Percentiles rank a stretch among this genome's conserved stretches.
phyloP scores from a whole-genome alignment of 1,140 invertebrate genomes.

The Thereuonema tuberculata region DNA sequence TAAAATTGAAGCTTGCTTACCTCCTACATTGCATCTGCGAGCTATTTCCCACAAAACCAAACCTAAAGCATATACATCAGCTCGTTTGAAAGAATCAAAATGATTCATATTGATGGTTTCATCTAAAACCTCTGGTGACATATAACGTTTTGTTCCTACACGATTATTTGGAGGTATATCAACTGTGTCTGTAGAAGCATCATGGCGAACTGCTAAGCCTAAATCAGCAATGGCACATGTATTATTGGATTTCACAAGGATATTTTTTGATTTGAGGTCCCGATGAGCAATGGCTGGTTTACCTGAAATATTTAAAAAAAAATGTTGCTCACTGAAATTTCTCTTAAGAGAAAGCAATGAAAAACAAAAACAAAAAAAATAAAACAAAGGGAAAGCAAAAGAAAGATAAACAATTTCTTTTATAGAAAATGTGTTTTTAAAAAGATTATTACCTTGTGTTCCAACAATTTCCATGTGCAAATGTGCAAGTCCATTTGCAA shows the following conservation, averaged over 20 bases:
- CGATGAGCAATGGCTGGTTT: conserved; percentile 94
- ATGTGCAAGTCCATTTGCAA: conserved; percentile 84
- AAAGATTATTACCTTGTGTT: conserved; percentile 59
- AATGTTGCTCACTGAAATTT: no score
- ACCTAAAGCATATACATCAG: conserved; percentile 90
- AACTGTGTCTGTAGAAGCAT: conserved; percentile 71
- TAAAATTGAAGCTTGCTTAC: no score
- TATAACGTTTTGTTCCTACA: conserved; percentile 89
- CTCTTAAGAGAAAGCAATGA: no score
- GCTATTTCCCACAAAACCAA: conserved; percentile 90
- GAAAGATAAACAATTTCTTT: no score
- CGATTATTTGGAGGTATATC: conserved; percentile 84
- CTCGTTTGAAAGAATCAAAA: conserved; percentile 88
- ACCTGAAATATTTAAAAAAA: no score
- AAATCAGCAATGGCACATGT: conserved; percentile 92
- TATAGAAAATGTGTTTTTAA: no score
- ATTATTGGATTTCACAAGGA: conserved; percentile 82
- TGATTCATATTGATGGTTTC: conserved; percentile 80
- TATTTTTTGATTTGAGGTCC: conserved; percentile 93
- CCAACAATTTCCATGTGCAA: conserved; percentile 86
- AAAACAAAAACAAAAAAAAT: no score
- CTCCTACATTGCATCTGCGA: conserved; percentile 61
- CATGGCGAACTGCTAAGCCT: conserved; percentile 75
- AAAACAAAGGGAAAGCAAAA: no score
- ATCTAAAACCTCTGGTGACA: conserved; percentile 87